A percentile compares a stretch with the other conserved stretches of the same genome.
Conservation (phyloP, 2,888 invertebrate genomes). For the Euspilapteryx auroguttella region DNA sequence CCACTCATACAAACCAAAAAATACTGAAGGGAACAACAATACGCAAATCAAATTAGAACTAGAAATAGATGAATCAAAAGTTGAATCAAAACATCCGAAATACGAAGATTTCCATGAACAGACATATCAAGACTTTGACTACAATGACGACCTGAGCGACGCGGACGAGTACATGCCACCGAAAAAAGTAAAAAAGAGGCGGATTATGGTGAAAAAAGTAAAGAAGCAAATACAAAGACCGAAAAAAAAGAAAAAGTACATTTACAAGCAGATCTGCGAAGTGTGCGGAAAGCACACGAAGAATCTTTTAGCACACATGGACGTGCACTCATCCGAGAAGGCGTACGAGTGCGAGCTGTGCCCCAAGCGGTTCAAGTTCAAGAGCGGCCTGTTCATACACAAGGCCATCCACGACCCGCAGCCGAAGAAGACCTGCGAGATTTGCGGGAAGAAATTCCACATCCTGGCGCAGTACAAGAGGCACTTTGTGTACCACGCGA, state of each 20-base stretch:
- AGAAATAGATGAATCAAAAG: too few relatives aligned
- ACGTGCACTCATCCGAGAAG: constrained; percentile 35
- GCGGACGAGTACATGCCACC: constrained; percentile 10
- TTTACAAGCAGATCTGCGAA: constrained; percentile 52
- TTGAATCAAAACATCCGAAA: background rate
- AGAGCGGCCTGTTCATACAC: constrained; percentile 45
- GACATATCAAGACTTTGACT: too few relatives aligned
- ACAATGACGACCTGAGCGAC: constrained; percentile 7
- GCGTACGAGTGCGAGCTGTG: constrained; percentile 44
- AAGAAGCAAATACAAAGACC: constrained; percentile 11
- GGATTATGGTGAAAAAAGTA: constrained; percentile 10
- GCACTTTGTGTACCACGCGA: constrained; percentile 55
- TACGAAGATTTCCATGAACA: too few relatives aligned
- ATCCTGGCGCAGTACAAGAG: constrained; percentile 47
- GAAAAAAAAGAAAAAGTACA: constrained; percentile 12
- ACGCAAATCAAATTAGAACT: too few relatives aligned
- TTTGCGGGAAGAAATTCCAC: constrained; percentile 55
- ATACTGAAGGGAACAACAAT: background rate
- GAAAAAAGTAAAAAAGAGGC: constrained; percentile 12
- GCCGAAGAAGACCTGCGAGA: constrained; percentile 52
- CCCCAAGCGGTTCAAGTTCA: constrained; percentile 50
- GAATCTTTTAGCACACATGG: constrained; percentile 39
- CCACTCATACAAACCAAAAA: too few relatives aligned
- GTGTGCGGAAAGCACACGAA: constrained; percentile 45
- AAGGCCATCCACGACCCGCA: constrained; percentile 42